Evolutionary conservation across 2,797 vertebrate species (phyloP).

Genomic region (Gymnothorax reevesii): DNA sequence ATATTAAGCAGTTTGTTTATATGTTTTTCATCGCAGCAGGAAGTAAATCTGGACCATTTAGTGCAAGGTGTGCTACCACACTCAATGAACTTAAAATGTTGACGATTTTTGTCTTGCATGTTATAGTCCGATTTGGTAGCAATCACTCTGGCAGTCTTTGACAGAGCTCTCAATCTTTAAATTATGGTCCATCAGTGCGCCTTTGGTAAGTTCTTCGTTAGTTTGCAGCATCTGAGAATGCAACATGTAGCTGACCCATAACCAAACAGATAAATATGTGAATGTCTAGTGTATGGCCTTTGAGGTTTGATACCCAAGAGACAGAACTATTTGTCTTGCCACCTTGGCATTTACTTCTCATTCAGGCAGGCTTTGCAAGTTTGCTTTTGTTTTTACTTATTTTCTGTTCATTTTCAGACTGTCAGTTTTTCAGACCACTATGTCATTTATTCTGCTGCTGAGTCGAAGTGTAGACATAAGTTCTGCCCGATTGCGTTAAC

Average conservation of each 20-base stretch:
- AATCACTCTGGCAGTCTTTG: background rate
- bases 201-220: background rate
- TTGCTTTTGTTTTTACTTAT: background rate
- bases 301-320: no score
- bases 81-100: background rate
- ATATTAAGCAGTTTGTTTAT: background rate
- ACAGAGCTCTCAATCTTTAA: background rate
- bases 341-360: background rate
- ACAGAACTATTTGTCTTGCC: no score
- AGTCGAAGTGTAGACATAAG: background rate
- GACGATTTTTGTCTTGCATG: background rate
- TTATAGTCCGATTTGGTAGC: background rate
- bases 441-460: background rate
- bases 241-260: background rate
- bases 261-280: no score
- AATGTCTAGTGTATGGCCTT: no score
- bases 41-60: background rate
- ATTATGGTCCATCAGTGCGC: background rate
- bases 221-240: background rate
- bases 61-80: background rate
- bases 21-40: background rate
- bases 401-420: background rate
- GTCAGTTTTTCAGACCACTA: background rate
- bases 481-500: background rate
- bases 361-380: background rate